Evolutionary conservation across 2,113 vertebrate genomes (phyloP).

Genomic region (Daboia siamensis): DNA sequence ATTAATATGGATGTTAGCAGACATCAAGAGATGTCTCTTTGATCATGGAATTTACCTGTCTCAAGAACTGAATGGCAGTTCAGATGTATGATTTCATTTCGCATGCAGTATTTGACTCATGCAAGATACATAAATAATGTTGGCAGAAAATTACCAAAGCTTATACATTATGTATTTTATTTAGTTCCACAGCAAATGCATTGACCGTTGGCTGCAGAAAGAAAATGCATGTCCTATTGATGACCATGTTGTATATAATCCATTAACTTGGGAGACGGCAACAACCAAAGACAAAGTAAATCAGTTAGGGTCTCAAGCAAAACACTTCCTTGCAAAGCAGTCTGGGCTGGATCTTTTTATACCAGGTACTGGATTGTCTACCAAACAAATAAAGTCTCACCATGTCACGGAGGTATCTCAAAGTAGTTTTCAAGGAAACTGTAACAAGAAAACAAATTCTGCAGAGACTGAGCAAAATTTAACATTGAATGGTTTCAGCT

Average conservation of each 20-base stretch:
- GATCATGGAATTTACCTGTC: neutral
- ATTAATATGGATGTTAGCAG: neutral
- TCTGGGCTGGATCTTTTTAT: conserved; percentile 59
- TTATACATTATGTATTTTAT: conserved; percentile 18
- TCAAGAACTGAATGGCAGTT: conserved; percentile 9
- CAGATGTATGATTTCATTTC: neutral
- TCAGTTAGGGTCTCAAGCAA: conserved; percentile 6
- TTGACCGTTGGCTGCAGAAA: conserved; percentile 64
- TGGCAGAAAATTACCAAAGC: neutral
- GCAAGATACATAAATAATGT: neutral
- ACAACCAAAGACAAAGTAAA: conserved; percentile 21
- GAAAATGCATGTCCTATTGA: conserved; percentile 72
- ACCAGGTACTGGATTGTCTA: conserved; percentile 62
- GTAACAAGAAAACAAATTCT: conserved; percentile 4
- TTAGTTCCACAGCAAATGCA: conserved; percentile 74
- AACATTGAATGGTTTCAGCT: conserved; percentile 30
- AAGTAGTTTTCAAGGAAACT: conserved; percentile 8
- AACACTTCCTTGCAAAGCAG: conserved; percentile 32
- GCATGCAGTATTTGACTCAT: neutral
- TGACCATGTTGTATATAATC: conserved; percentile 67
- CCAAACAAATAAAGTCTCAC: conserved; percentile 33
- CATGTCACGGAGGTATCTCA: conserved; percentile 17
- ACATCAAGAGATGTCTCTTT: neutral
- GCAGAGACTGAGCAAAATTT: conserved; percentile 23
- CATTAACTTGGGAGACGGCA: conserved; percentile 54